Evolutionary conservation across 2,113 vertebrate species (phyloP).

Genomic region (Alectura lathami): DNA sequence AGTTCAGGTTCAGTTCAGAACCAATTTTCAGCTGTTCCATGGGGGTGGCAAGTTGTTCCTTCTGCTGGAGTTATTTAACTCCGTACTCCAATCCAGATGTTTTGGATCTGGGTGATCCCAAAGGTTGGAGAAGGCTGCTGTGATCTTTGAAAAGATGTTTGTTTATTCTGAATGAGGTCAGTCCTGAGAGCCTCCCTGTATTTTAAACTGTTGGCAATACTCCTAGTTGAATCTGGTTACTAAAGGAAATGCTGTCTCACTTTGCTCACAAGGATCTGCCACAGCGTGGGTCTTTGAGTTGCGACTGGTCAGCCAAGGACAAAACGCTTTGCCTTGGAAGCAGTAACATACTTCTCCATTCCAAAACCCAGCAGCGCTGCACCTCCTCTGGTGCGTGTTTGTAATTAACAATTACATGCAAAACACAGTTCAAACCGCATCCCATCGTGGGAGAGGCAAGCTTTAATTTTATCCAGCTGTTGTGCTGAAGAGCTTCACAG

Average conservation of each 20-base stretch:
- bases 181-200: neutral
- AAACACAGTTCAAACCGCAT: neutral
- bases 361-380: neutral
- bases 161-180: neutral
- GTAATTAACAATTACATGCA: neutral
- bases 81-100: conserved; percentile 22
- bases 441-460: neutral
- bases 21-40: neutral
- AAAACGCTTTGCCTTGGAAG: neutral
- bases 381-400: neutral
- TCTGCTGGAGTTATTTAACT: neutral
- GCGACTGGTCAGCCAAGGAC: neutral
- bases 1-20: conserved; percentile 12
- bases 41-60: neutral
- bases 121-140: neutral
- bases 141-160: neutral
- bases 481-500: neutral
- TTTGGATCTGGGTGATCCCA: conserved; percentile 23
- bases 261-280: neutral
- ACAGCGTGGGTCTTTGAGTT: neutral
- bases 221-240: neutral
- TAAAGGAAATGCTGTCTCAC: neutral
- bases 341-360: neutral
- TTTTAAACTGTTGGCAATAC: neutral
- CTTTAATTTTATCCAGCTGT: conserved; percentile 28